Conservation (phyloP, 2,113 vertebrate species). For the Hippocampus barbouri region DNA sequence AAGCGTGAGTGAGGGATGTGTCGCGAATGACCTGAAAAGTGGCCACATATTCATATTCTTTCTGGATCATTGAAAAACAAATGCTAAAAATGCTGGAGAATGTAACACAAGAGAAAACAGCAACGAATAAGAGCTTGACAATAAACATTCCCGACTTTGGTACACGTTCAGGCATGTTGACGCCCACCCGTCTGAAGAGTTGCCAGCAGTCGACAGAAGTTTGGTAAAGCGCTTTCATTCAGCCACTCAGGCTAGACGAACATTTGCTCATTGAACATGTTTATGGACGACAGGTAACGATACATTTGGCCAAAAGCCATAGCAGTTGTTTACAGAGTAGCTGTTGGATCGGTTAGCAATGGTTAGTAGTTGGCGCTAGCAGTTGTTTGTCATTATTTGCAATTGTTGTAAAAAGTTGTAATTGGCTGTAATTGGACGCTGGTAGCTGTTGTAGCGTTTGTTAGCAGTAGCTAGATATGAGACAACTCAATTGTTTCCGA, state of each 20-base stretch:
- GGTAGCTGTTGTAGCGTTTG: too few relatives aligned
- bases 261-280: background rate
- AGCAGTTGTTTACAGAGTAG: background rate
- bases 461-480: too few relatives aligned
- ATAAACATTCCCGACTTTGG: constrained; percentile 21
- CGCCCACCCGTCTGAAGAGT: background rate
- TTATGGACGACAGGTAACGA: background rate
- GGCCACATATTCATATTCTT: background rate
- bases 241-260: background rate
- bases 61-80: background rate
- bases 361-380: too few relatives aligned
- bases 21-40: background rate
- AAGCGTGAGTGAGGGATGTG: background rate
- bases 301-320: background rate
- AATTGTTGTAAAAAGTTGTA: too few relatives aligned
- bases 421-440: too few relatives aligned
- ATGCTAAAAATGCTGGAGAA: constrained; percentile 1
- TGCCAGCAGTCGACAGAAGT: background rate
- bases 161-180: constrained; percentile 42
- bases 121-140: constrained; percentile 8
- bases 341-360: background rate
- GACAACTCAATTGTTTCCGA: too few relatives aligned
- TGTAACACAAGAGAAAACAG: background rate
- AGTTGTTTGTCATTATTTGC: too few relatives aligned
- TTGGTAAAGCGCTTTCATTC: background rate